These are phyloP conservation scores for Theocolax elegans DNA, from an alignment of 1,140 invertebrate species.

Conservation along the genomic window DNA sequence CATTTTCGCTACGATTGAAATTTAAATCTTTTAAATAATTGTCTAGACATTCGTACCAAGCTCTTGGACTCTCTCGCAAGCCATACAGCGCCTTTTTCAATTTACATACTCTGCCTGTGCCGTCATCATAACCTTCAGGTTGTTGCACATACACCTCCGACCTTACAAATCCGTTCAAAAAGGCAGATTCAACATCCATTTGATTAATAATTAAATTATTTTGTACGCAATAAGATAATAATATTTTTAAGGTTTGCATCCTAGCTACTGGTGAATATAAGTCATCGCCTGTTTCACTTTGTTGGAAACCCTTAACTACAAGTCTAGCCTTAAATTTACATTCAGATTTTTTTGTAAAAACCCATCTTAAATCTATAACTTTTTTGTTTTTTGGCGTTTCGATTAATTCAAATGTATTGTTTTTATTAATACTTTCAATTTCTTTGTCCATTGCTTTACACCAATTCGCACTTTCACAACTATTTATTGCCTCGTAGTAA, in stretches of 20 bases:
- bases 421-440: constrained; percentile 31
- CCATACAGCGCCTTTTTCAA: background rate
- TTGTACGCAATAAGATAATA: constrained; percentile 52
- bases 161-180: constrained; percentile 58
- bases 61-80: background rate
- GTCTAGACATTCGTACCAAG: constrained; percentile 5
- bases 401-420: constrained; percentile 25
- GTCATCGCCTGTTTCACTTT: constrained; percentile 47
- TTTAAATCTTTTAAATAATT: background rate
- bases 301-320: constrained; percentile 35
- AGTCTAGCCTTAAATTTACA: constrained; percentile 25
- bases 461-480: background rate
- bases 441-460: constrained; percentile 16
- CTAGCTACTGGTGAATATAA: constrained; percentile 51
- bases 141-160: constrained; percentile 48
- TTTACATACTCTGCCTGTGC: background rate
- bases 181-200: constrained; percentile 58
- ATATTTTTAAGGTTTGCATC: constrained; percentile 43
- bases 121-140: background rate
- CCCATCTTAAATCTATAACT: constrained; percentile 30
- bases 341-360: constrained; percentile 31
- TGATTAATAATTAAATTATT: constrained; percentile 51
- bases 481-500: constrained; percentile 8
- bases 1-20: background rate
- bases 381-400: constrained; percentile 25